These are phyloP conservation scores for Chrysochloris asiatica DNA, from an alignment of 2,113 vertebrate species.

Conservation along the genomic window DNA sequence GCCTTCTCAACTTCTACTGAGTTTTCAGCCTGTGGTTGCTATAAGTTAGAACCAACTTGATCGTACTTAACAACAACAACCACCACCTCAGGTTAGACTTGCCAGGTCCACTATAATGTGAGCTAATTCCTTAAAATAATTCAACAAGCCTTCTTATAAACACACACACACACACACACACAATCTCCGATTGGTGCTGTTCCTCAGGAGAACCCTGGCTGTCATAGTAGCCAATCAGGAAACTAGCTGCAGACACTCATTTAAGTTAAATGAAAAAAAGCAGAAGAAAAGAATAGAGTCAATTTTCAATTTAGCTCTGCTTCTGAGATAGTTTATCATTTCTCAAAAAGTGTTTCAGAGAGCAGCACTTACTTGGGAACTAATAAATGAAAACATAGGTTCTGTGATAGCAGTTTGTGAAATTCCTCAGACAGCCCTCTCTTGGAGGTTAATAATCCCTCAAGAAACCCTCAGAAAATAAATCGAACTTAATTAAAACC, in stretches of 20 bases:
- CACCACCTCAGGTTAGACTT: neutral
- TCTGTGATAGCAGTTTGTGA: neutral
- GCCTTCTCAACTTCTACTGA: neutral
- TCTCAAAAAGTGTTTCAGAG: constrained; percentile 5
- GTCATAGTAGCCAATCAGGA: neutral
- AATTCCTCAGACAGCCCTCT: neutral
- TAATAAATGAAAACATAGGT: neutral
- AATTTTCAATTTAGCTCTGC: neutral
- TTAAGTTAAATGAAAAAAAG: neutral
- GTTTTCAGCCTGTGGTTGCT: neutral
- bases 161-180: neutral
- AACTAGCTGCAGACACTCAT: neutral
- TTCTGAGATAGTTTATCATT: neutral
- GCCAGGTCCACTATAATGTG: too few relatives aligned
- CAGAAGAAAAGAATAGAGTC: neutral
- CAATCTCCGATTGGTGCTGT: neutral
- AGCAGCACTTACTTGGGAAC: too few relatives aligned
- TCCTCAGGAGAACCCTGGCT: neutral
- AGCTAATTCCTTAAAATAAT: neutral
- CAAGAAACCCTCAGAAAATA: constrained; percentile 19
- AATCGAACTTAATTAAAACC: neutral
- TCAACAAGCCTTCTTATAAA: too few relatives aligned
- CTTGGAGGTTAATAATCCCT: neutral
- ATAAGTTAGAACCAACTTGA: too few relatives aligned
- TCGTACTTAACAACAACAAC: too few relatives aligned